Conservation (phyloP, 92 coral and sea anemone genomes). For the Phenganax stokvisi region DNA sequence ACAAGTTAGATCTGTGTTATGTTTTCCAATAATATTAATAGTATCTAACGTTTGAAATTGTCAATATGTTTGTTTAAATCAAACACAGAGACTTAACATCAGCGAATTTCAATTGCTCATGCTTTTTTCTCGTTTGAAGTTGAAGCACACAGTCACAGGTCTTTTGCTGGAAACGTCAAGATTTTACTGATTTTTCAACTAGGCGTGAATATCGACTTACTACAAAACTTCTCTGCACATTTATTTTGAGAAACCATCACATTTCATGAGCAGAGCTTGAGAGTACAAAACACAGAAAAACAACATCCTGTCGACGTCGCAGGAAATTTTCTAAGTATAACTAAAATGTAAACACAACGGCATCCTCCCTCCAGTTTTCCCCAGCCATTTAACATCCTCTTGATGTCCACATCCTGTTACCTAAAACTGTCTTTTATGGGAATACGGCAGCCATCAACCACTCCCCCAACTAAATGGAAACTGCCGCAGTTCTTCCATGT, state of each 20-base stretch:
- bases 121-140: too few species aligned
- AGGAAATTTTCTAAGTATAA: background rate
- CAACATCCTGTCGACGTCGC: background rate
- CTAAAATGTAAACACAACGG: background rate
- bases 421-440: background rate
- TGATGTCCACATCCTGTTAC: slow-evolving; percentile 1
- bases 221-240: background rate
- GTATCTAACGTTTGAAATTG: background rate
- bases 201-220: too few species aligned
- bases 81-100: too few species aligned
- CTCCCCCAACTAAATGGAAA: too few species aligned
- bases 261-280: background rate
- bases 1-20: background rate
- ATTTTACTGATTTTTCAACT: too few species aligned
- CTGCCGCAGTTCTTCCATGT: too few species aligned
- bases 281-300: background rate
- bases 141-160: too few species aligned
- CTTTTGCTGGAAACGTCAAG: too few species aligned
- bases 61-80: background rate
- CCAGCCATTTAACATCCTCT: background rate
- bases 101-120: too few species aligned
- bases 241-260: background rate
- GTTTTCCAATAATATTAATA: background rate
- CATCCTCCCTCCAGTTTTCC: background rate
- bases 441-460: background rate